phyloP scores from a whole-genome alignment of 2,797 vertebrate species.

The Borostomias antarcticus region DNA sequence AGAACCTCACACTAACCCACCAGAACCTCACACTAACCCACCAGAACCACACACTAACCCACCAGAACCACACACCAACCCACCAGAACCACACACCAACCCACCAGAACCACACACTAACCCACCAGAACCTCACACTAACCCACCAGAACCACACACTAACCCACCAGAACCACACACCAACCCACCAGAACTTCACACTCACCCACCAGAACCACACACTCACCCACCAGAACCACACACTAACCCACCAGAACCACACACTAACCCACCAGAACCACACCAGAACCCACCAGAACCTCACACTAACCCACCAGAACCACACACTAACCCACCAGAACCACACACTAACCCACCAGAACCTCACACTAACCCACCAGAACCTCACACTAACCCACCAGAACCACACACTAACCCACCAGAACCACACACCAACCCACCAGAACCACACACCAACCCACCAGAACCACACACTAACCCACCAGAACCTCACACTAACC shows the following conservation, averaged over 20 bases:
- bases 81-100: neutral
- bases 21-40: constrained; percentile 14
- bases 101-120: constrained; percentile 7
- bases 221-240: constrained; percentile 9
- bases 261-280: neutral
- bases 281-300: too few relatives aligned
- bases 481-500: constrained; percentile 14
- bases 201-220: neutral
- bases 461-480: neutral
- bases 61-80: constrained; percentile 15
- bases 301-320: neutral
- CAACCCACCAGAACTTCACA: constrained; percentile 5
- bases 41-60: neutral
- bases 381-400: neutral
- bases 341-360: neutral
- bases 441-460: constrained; percentile 16
- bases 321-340: too few relatives aligned
- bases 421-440: neutral
- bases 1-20: neutral
- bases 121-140: too few relatives aligned
- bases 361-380: too few relatives aligned
- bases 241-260: too few relatives aligned
- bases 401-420: constrained; percentile 17
- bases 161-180: too few relatives aligned
- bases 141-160: constrained; percentile 7